Base-by-base conservation (phyloP, 2,113 vertebrate species). In the Xyrauchen texanus region DNA sequence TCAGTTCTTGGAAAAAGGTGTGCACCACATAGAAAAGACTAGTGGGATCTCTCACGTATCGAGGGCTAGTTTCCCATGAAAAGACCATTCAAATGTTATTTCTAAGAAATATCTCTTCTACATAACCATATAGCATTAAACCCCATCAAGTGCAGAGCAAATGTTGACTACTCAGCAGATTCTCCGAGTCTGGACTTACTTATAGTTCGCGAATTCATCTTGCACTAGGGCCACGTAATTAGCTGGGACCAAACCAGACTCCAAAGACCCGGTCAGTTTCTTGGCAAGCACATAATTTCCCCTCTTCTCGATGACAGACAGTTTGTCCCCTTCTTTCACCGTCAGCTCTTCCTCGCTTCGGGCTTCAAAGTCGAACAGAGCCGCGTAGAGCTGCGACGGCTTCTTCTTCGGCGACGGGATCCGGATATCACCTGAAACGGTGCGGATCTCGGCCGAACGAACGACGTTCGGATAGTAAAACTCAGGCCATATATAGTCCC, bases 401-500 rank as follows among this genome's bases (percentile, higher is more conserved):
- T 89, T 90, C 87, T 85, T 90, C 85, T 86, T 89, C 9, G 92
- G 93, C 63, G 88, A 84, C 46, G 92, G 92, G 52, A 85, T 81
- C 51, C 90, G 88, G 68, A 94, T 81, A 62, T 91, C 88, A 1
- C 89, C 92, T 51, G 92, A 93, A 63, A 94, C 80, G 8, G 90
- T 91, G 67, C 88, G 91, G 81, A 91, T 89, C 81, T 92, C 90
- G 0, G 83, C 71, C 10, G 76, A 6, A 0, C 71, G 72, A 13
- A 77, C 55, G 73, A 11, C 69, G 83, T 1, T 76, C 4, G 86
- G 91, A 70, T 92, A 89, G 66, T 71, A 81, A 0, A 89, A 34
- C 0, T 89, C 92, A 0, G 95, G 94, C 93, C 96, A 95, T n/a
- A 97, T 90, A 85, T 93, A 93, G 90, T 96, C 91, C 96, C 97